Evolutionary conservation across 2,888 invertebrate species (phyloP).

Genomic region (Craniophora ligustri): DNA sequence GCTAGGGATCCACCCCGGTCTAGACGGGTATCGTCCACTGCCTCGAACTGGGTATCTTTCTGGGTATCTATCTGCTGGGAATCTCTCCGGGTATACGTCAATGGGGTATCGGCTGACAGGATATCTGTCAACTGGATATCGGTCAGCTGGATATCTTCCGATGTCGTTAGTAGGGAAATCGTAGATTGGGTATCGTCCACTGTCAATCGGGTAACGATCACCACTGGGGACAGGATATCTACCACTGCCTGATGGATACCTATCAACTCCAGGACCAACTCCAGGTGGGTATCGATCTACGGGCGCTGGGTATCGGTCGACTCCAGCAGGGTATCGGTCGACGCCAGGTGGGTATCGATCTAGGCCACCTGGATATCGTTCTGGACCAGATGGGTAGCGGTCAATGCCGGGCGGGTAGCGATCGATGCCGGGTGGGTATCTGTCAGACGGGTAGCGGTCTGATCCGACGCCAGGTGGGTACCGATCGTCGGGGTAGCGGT

Average conservation of each 20-base stretch:
- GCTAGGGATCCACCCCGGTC: constrained; percentile 69
- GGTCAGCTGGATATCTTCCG: constrained; percentile 75
- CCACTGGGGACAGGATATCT: constrained; percentile 64
- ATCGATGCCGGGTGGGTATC: constrained; percentile 82
- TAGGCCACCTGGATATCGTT: constrained; percentile 74
- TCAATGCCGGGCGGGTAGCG: constrained; percentile 86
- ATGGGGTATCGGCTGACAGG: constrained; percentile 63
- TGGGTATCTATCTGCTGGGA: constrained; percentile 78
- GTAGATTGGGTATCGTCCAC: constrained; percentile 73
- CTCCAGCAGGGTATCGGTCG: constrained; percentile 79
- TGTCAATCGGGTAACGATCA: constrained; percentile 79
- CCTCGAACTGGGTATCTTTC: constrained; percentile 73
- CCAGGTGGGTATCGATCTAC: constrained; percentile 51
- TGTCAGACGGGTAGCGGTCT: constrained; percentile 62
- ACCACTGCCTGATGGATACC: constrained; percentile 63
- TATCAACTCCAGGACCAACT: constrained; percentile 62
- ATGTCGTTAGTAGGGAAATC: constrained; percentile 65
- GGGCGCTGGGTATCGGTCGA: constrained; percentile 69
- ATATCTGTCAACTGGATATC: constrained; percentile 77
- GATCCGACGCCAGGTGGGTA: constrained; percentile 72
- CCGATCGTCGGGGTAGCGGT: constrained; percentile 50
- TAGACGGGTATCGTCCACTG: constrained; percentile 72
- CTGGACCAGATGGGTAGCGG: constrained; percentile 85
- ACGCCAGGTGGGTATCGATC: constrained; percentile 70
- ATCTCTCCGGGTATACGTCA: constrained; percentile 72